phyloP scores from a whole-genome alignment of 1,140 invertebrate genomes.

The Lasioglossum baleicum region DNA sequence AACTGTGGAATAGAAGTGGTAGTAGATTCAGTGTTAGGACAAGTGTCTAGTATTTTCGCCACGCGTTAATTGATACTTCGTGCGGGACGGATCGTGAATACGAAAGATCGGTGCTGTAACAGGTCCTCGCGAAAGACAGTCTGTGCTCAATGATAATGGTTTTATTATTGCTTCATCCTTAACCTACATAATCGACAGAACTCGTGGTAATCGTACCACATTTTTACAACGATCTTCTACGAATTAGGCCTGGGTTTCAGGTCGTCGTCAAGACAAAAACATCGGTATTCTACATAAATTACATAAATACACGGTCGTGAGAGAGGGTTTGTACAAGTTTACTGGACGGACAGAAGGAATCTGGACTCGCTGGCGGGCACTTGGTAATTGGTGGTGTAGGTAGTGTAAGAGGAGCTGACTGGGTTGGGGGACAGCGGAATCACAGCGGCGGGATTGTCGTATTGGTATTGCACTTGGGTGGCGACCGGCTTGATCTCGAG shows the following conservation, averaged over 20 bases:
- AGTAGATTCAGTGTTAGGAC: too few relatives aligned
- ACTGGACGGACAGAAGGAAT: constrained; percentile 69
- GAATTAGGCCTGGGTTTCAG: too few relatives aligned
- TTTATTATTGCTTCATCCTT: constrained; percentile 27
- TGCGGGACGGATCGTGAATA: not conserved
- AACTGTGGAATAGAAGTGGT: too few relatives aligned
- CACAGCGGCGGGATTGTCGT: constrained; percentile 64
- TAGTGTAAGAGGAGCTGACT: constrained; percentile 62
- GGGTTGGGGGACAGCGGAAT: constrained; percentile 56
- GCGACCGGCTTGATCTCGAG: constrained; percentile 68
- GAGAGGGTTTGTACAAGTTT: not conserved
- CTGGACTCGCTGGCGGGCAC: constrained; percentile 63
- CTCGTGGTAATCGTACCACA: not conserved
- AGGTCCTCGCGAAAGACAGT: not conserved
- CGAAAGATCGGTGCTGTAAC: not conserved
- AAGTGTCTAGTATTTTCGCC: too few relatives aligned
- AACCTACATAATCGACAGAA: constrained; percentile 16
- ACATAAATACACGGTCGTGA: not conserved
- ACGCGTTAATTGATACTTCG: too few relatives aligned
- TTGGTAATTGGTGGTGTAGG: constrained; percentile 71
- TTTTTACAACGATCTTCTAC: not conserved
- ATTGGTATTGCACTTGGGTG: constrained; percentile 70
- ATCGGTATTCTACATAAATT: not conserved
- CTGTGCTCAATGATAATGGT: not conserved
- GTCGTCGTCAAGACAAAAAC: constrained; percentile 8